Conservation (phyloP, 1,140 invertebrate genomes). For the honey bee (Apis mellifera) region Amel_HAv3.1 CM009940.2:12036001-12036500, state of each 20-base stretch:
- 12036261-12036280: conserved; percentile 86
- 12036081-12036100: conserved; percentile 41
- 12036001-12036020: conserved; percentile 91
- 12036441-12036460: too few relatives aligned
- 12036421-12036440: background rate
- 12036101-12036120: conserved; percentile 65
- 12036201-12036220: conserved; percentile 64
- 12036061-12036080: conserved; percentile 79
- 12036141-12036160: conserved; percentile 5
- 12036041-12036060: conserved; percentile 84
- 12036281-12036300: conserved; percentile 87
- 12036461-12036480: too few relatives aligned
- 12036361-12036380: conserved; percentile 36
- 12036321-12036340: conserved; percentile 77
- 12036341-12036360: conserved; percentile 79
- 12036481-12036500: background rate
- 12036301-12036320: conserved; percentile 82
- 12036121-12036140: background rate
- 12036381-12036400: conserved; percentile 63
- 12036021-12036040: conserved; percentile 88
- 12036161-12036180: background rate
- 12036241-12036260: conserved; percentile 85
- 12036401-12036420: conserved; percentile 75
- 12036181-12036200: background rate
- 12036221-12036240: conserved; percentile 77